phyloP scores from a whole-genome alignment of 35 echinoderm and acorn worm genomes.

The Strongylocentrotus purpuratus region DNA sequence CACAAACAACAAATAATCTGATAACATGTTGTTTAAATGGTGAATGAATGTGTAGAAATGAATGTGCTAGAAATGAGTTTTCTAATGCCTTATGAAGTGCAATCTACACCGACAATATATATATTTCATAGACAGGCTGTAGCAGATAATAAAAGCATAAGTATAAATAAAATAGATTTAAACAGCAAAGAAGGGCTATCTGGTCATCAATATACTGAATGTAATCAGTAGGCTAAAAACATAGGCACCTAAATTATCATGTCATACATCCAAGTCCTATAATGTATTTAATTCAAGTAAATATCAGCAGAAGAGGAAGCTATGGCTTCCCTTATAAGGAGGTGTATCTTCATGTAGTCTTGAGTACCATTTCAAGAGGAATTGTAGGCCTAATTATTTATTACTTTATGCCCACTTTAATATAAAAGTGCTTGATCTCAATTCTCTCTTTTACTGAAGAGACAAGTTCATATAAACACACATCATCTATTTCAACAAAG shows the following conservation, averaged over 20 bases:
- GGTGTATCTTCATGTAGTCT: not conserved
- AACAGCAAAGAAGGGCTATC: too few species aligned
- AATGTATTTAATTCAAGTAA: not conserved
- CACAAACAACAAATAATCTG: too few species aligned
- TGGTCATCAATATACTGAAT: too few species aligned
- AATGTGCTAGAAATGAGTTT: too few species aligned
- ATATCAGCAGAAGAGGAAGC: not conserved
- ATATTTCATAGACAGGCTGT: too few species aligned
- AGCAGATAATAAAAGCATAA: too few species aligned
- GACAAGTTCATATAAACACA: not conserved
- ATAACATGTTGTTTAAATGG: too few species aligned
- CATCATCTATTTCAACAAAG: not conserved
- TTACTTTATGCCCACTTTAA: not conserved
- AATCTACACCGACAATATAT: too few species aligned
- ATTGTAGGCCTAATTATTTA: not conserved
- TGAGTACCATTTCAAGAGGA: not conserved
- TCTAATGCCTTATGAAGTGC: too few species aligned
- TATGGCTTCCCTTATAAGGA: not conserved
- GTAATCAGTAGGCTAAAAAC: not conserved
- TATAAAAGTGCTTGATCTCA: conserved; percentile 3
- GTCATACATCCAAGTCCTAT: not conserved
- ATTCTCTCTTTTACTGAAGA: not conserved
- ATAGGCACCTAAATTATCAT: not conserved
- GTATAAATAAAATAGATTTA: too few species aligned
- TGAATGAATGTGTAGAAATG: too few species aligned